Evolutionary conservation across 2,888 invertebrate genomes (phyloP), one percentile per base, ranked within the genome.

Genomic region (Temnothorax ravouxi): DNA sequence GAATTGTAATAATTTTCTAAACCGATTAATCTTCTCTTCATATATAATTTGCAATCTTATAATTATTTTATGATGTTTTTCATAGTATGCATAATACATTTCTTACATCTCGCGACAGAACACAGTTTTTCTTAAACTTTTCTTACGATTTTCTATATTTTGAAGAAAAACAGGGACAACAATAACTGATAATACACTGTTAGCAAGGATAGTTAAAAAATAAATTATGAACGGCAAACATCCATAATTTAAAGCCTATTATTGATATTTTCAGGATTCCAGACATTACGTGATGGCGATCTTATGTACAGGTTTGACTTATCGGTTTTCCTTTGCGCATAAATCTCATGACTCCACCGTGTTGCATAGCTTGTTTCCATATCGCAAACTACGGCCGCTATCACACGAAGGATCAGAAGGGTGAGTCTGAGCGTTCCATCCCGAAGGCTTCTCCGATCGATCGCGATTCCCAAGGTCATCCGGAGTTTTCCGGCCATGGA

Each of bases 381-480:
- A 72, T 79, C 64, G 69, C 77, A 82, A 86, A 88, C 75, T 84
- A 81, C 52, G 29, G 29, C 71, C 54, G 50, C 77, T 76, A 86
- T 88, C 85, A 80, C 82, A 69, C 56, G 71, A 64, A 64, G 79
- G 64, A 86, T 90, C 81, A 71, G 87, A 82, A 75, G 84, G 89
- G 84, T 67, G 85, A 84, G 87, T 80, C 75, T 69, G 44, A 79
- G 50, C 64, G 74, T 52, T 81, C 72, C 81, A 67, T 80, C 84
- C 89, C 82, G 71, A 86, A 85, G 77, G 84, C 79, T 89, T 77
- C 76, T 25, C 79, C 89, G 88, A 93, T 93, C 91, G 92, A 92
- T 92, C 76, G 86, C 88, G 83, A 90, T 92, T 90, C 87, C 88
- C 91, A 91, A 92, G 91, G 91, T 91, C 91, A 90, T 92, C 86